Conservation (phyloP, 1,140 invertebrate genomes). For the Brachionus manjavacas region DNA sequence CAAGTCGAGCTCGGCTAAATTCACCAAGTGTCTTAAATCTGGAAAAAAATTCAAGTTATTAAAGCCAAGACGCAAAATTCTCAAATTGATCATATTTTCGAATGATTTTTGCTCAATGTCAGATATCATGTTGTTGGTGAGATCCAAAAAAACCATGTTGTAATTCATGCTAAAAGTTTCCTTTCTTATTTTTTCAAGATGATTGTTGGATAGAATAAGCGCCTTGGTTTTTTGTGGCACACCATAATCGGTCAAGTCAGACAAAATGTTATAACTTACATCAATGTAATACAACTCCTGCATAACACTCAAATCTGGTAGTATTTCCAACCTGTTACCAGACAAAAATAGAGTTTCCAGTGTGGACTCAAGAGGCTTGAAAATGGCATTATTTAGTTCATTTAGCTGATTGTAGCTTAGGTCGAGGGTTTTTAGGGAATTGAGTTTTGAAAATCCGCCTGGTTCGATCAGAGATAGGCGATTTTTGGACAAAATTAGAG, state of each 20-base stretch:
- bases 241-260: background rate
- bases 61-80: constrained; percentile 10
- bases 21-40: background rate
- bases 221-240: background rate
- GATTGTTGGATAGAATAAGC: background rate
- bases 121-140: background rate
- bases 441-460: background rate
- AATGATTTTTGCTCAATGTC: background rate
- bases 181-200: background rate
- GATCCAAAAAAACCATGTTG: background rate
- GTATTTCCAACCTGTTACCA: background rate
- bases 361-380: background rate
- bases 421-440: background rate
- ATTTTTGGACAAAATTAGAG: constrained; percentile 2
- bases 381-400: background rate
- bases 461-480: background rate
- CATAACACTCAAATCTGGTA: background rate
- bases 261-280: background rate
- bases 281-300: constrained; percentile 1
- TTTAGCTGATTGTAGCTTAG: background rate
- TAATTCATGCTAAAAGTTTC: background rate
- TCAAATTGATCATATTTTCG: background rate
- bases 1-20: constrained; percentile 2
- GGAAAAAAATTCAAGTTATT: constrained; percentile 12
- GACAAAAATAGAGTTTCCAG: background rate